phyloP scores from a whole-genome alignment of 2,113 vertebrate genomes.

The Otis tarda region DNA sequence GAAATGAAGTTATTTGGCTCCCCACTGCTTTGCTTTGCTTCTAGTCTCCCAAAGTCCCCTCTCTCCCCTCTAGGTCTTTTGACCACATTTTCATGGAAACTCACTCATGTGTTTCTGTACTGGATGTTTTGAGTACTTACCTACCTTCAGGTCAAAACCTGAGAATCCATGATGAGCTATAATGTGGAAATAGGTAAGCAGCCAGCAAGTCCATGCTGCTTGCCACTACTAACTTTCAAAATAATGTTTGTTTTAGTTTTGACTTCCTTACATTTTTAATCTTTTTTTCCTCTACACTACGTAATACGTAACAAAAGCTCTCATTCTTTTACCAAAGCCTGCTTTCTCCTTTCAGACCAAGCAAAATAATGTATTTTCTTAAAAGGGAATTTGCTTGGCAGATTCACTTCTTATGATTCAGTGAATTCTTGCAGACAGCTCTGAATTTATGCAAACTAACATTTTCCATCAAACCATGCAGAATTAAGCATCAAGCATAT shows the following conservation, averaged over 20 bases:
- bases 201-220: neutral
- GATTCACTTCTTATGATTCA: slow-evolving; percentile 18
- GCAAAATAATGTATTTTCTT: neutral
- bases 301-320: neutral
- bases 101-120: neutral
- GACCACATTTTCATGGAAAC: neutral
- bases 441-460: slow-evolving; percentile 13
- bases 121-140: neutral
- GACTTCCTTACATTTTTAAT: neutral
- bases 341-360: neutral
- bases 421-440: neutral
- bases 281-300: neutral
- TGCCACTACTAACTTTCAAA: neutral
- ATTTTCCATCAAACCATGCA: neutral
- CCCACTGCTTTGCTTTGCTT: neutral
- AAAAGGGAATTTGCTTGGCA: slow-evolving; percentile 32
- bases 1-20: neutral
- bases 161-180: neutral
- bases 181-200: neutral
- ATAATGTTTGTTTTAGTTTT: neutral
- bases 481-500: neutral
- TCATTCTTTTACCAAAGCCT: neutral
- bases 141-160: neutral
- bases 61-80: neutral
- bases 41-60: neutral